phyloP scores from a whole-genome alignment of 2,888 invertebrate genomes.

The Nephrotoma guestfalica region DNA sequence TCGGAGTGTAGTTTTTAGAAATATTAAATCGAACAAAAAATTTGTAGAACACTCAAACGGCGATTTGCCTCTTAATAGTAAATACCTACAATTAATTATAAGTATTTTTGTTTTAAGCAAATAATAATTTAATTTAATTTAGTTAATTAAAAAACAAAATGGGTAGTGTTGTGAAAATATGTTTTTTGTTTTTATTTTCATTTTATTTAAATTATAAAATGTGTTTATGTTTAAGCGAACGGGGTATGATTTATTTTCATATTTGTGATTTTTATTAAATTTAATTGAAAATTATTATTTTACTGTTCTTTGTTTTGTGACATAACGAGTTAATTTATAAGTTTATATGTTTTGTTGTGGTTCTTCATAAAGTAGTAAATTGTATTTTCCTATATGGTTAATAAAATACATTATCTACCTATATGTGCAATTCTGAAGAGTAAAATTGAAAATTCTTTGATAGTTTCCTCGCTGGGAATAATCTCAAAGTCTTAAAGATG shows the following conservation, averaged over 20 bases:
- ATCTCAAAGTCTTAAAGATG: too few species aligned
- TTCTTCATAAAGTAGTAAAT: too few species aligned
- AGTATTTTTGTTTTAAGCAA: neutral
- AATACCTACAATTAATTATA: neutral
- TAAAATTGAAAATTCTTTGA: too few species aligned
- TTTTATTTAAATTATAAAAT: neutral
- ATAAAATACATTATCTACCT: too few species aligned
- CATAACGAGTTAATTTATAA: too few species aligned
- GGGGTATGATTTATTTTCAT: neutral
- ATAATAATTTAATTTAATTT: neutral
- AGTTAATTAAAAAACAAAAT: neutral
- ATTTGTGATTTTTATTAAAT: neutral
- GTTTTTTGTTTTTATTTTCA: neutral
- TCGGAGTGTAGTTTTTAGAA: neutral
- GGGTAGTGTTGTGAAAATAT: neutral
- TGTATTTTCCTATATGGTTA: too few species aligned
- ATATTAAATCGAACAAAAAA: neutral
- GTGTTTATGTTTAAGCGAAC: neutral
- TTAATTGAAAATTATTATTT: neutral
- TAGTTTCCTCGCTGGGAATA: too few species aligned
- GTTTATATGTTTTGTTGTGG: too few species aligned
- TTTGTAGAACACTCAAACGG: neutral
- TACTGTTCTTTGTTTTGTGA: neutral
- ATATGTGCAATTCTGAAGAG: too few species aligned
- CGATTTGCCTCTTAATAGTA: neutral